Percentiles rank a stretch among this genome's conserved stretches.
Conservation (phyloP, 2,797 vertebrate species). For the Threskiornis aethiopicus region DNA sequence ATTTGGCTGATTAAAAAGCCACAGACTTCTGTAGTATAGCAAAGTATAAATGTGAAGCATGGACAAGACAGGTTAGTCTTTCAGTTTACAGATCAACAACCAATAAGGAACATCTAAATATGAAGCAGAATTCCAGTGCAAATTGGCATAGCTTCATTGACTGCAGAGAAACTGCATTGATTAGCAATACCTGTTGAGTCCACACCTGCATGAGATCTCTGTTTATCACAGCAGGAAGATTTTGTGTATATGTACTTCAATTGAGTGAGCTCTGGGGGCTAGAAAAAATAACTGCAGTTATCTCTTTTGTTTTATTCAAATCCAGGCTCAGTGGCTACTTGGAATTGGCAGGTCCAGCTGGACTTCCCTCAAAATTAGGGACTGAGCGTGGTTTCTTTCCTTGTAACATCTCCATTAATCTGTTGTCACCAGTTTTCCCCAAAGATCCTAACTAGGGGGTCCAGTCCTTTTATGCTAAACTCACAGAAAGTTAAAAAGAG, state of each 20-base stretch:
- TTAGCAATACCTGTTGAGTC: slow-evolving; percentile 14
- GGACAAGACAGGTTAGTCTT: background rate
- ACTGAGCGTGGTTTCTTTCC: background rate
- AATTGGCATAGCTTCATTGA: background rate
- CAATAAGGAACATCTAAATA: background rate
- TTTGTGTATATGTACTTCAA: background rate
- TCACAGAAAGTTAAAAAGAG: background rate
- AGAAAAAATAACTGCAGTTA: background rate
- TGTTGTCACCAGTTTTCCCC: background rate
- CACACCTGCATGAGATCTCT: background rate
- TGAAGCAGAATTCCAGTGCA: background rate
- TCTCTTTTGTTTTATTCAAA: background rate
- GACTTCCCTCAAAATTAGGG: background rate
- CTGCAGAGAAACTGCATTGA: background rate
- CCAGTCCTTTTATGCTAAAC: background rate
- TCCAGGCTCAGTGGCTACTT: background rate
- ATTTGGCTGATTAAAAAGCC: background rate
- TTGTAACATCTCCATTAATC: background rate
- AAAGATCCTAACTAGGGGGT: background rate
- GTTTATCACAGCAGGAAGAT: background rate
- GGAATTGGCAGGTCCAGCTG: background rate
- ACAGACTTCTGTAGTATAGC: background rate
- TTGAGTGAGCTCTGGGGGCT: background rate
- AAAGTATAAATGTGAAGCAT: background rate
- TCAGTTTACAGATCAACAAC: background rate